Base-by-base conservation (phyloP, 2,113 vertebrate genomes). In the Psittacula cyanocephala region DNA sequence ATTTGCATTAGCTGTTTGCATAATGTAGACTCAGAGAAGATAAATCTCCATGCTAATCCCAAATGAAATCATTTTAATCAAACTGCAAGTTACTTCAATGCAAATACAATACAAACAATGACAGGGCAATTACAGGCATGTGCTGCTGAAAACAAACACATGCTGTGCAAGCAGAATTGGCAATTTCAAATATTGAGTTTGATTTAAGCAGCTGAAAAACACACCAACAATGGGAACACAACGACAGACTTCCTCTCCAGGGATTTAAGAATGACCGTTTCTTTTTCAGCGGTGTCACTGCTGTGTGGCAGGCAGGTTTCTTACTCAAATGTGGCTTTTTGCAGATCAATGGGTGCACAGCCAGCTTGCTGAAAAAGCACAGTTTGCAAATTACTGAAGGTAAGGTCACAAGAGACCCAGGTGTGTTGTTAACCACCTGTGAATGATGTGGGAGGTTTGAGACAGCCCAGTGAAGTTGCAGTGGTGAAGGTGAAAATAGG, bases 141-240 rank as follows among this genome's bases (percentile, higher is more conserved):
- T 88, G 88, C 88, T 95, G 86, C 95, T 86, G 82, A 90, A 97
- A 96, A 94, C 86, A 95, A 91, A 88, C 89, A 92, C 82, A 68
- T n/a, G 79, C 91, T 93, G 93, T 86, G 93, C 89, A 84, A 81
- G 89, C 62, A 93, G 85, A 91, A 91, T 37, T 39, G 62, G 41
- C 81, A 91, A 88, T 95, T 88, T 84, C 89, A 95, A 93, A 90
- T 74, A 81, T 0, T 95, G 69, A 46, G 50, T 88, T 96, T 91
- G 92, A 92, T 82, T 81, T 79, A 86, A 90, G 59, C 37, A 84
- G 31, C 8, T 81, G 90, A 81, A 93, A 80, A 69, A 65, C 47
- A 90, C 52, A 76, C 76, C 75, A 74, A 47, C 0, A 7, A 44
- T 64, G 65, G 69, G 17, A 85, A 75, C 20, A 50, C 72, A 77